Base-by-base conservation (phyloP, 2,888 invertebrate species). In the Tetropium fuscum region DNA sequence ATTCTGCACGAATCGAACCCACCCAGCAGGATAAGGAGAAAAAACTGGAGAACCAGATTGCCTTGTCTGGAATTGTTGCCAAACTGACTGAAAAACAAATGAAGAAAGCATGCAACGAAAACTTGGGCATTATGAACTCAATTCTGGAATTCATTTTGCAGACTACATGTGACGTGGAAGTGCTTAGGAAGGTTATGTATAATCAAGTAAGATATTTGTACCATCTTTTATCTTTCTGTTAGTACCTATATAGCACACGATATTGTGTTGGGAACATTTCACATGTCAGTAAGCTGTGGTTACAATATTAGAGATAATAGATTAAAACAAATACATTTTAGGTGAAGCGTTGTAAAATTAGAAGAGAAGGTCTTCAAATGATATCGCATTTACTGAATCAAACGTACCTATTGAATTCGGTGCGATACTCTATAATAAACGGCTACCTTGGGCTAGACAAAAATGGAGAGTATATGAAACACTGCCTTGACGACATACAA, bases 101-200 rank as follows among this genome's bases (percentile, higher is more conserved):
- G 80, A 77, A 69, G 54, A 80, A 75, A 70, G 76, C 80, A 5
- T 76, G 78, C 36, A 71, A 59, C 30, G 80, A 82, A 38, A 81
- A 81, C 74, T 82, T 85, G 67, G 82, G 81, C 65, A 78, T 90
- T 61, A 88, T 89, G 69, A 81, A 82, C 34, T 83, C 84, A 38
- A 91, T 97, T 59, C 88, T 95, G 34, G 92, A 93, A 64, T 97
- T 97, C 83, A 90, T 95, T 5, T 87, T 92, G 78, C 90, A 91
- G 71, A 94, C 95, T 77, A 87, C 88, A 66, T 89, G 91, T 73
- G 95, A 96, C 82, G 91, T 97, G 57, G 96, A 96, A 80, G 90
- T 91, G 22, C 83, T 97, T 41, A 87, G 95, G 25, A 88, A 93
- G 73, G 94, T 95, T 5, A 90, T 97, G 87, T 94, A 94, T 78